Evolutionary conservation across 2,888 invertebrate species (phyloP).

Genomic region (Folsomia candida): DNA sequence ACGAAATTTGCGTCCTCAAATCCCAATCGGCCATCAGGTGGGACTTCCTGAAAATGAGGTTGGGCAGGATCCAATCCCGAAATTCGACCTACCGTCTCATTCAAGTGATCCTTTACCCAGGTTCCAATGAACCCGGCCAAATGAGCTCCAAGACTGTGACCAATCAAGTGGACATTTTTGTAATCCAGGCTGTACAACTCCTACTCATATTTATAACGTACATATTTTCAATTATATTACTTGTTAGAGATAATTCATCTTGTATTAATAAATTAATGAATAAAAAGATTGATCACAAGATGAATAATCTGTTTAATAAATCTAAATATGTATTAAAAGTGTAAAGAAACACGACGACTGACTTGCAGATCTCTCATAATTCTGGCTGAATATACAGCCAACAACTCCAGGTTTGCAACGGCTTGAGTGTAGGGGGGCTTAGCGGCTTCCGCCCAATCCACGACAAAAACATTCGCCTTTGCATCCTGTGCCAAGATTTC

Average conservation of each 20-base stretch:
- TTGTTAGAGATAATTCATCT: too few relatives aligned
- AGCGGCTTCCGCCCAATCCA: slow-evolving; percentile 84
- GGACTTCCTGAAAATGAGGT: slow-evolving; percentile 53
- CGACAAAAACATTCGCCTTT: slow-evolving; percentile 71
- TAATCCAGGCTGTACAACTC: too few relatives aligned
- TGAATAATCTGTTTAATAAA: too few relatives aligned
- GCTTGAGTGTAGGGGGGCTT: slow-evolving; percentile 88
- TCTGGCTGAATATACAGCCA: slow-evolving; percentile 79
- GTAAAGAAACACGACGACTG: slow-evolving; percentile 64
- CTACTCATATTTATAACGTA: slow-evolving; percentile 57
- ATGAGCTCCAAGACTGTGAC: too few relatives aligned
- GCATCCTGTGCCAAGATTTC: slow-evolving; percentile 68
- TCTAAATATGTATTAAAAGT: slow-evolving; percentile 3
- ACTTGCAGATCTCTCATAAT: slow-evolving; percentile 58
- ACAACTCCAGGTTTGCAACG: slow-evolving; percentile 82
- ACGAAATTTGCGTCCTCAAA: slow-evolving; percentile 52
- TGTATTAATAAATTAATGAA: too few relatives aligned
- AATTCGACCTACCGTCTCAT: slow-evolving; percentile 66
- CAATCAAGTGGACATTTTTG: too few relatives aligned
- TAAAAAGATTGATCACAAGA: too few relatives aligned
- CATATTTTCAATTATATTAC: slow-evolving; percentile 59
- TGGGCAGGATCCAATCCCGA: slow-evolving; percentile 63
- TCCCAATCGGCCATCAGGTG: slow-evolving; percentile 52
- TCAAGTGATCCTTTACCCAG: slow-evolving; percentile 60
- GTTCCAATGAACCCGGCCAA: slow-evolving; percentile 80